Conservation (phyloP, 2,888 invertebrate species). For the Clunio marinus region DNA sequence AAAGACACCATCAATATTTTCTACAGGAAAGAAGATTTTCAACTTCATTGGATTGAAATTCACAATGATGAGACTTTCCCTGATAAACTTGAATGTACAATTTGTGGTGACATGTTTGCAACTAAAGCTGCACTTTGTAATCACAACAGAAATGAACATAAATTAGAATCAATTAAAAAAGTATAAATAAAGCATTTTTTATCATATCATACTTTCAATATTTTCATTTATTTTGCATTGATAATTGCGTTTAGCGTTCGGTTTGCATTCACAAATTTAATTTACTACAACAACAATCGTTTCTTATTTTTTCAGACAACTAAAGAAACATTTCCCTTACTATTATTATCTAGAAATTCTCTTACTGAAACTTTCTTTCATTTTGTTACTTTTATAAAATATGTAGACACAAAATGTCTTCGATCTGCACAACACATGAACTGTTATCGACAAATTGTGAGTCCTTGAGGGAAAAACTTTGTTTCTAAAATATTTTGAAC, state of each 20-base stretch:
- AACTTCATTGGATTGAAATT: not conserved
- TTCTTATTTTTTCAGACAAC: not conserved
- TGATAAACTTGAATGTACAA: not conserved
- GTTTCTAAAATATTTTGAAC: no score
- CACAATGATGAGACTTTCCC: not conserved
- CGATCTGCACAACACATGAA: no score
- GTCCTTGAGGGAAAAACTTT: no score
- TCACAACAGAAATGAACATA: no score
- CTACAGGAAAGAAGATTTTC: not conserved
- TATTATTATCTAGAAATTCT: no score
- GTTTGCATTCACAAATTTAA: not conserved
- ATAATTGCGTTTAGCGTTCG: not conserved
- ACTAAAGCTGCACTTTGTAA: not conserved
- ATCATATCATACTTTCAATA: no score
- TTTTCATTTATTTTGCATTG: not conserved
- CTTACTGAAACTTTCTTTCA: no score
- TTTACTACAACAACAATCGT: not conserved
- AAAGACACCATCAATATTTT: not conserved
- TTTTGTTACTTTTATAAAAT: no score
- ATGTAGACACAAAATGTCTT: no score
- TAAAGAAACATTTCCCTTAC: not conserved
- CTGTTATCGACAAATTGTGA: no score
- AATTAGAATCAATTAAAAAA: no score
- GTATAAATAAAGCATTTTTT: no score
- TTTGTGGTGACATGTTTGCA: not conserved